Conservation (phyloP, 2,888 invertebrate species). For the Nycteola revayana region DNA sequence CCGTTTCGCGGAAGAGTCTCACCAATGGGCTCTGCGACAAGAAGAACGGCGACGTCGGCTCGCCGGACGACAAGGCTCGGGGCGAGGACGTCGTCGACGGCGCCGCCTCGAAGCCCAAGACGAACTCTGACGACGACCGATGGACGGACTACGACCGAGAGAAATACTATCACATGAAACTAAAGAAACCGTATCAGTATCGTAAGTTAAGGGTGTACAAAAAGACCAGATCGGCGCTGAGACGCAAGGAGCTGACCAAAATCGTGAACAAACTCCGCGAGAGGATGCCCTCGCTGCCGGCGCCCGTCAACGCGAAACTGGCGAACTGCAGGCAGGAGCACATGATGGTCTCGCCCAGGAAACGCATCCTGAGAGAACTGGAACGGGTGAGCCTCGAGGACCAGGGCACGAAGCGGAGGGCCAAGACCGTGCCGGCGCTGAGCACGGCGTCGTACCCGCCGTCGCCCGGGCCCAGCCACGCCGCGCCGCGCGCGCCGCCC, state of each 20-base stretch:
- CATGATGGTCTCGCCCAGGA: slow-evolving; percentile 89
- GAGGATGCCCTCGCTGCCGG: slow-evolving; percentile 58
- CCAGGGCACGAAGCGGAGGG: slow-evolving; percentile 83
- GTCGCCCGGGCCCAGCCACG: slow-evolving; percentile 47
- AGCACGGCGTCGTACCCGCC: slow-evolving; percentile 62
- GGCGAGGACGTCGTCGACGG: slow-evolving; percentile 58
- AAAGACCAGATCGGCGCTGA: slow-evolving; percentile 60
- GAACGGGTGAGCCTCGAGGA: slow-evolving; percentile 89
- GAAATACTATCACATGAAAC: slow-evolving; percentile 75
- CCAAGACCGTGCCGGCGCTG: slow-evolving; percentile 70
- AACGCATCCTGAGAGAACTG: slow-evolving; percentile 90
- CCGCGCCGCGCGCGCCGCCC: slow-evolving; percentile 33
- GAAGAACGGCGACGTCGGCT: slow-evolving; percentile 54
- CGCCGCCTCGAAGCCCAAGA: slow-evolving; percentile 37
- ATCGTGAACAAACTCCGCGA: slow-evolving; percentile 64
- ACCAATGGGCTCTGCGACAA: slow-evolving; percentile 56
- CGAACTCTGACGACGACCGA: slow-evolving; percentile 49
- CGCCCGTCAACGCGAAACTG: slow-evolving; percentile 68
- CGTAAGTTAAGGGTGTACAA: slow-evolving; percentile 75
- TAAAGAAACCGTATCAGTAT: slow-evolving; percentile 78
- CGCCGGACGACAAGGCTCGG: slow-evolving; percentile 41
- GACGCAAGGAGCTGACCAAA: slow-evolving; percentile 57
- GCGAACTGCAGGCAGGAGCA: slow-evolving; percentile 74
- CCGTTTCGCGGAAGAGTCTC: slow-evolving; percentile 34
- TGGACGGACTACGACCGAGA: slow-evolving; percentile 66